Evolutionary conservation across 2,797 vertebrate species (phyloP).

Genomic region (Triplophysa bombifrons): DNA sequence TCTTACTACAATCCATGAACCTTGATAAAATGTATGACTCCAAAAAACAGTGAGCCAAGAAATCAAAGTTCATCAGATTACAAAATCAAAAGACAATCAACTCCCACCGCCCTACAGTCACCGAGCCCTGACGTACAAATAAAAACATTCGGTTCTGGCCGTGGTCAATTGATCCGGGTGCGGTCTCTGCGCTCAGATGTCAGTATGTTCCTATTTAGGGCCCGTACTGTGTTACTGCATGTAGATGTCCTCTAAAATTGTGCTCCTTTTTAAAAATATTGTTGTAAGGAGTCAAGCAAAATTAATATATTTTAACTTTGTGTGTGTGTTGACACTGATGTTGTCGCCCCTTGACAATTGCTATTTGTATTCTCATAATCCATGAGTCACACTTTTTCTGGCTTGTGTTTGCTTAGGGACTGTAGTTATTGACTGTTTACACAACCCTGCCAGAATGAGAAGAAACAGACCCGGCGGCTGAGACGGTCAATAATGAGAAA

Average conservation of each 20-base stretch:
- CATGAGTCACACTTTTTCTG: conserved; percentile 27
- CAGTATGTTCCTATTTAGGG: conserved; percentile 51
- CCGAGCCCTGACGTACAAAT: conserved; percentile 18
- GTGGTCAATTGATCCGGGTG: conserved; percentile 52
- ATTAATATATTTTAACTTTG: too few relatives aligned
- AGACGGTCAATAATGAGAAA: neutral
- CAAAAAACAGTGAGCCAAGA: neutral
- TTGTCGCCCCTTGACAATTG: conserved; percentile 10
- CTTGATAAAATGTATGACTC: neutral
- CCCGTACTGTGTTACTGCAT: conserved; percentile 21
- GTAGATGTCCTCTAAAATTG: conserved; percentile 22
- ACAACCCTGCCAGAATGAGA: conserved; percentile 9
- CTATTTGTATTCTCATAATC: conserved; percentile 31
- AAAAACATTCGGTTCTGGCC: conserved; percentile 29
- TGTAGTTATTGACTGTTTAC: conserved; percentile 23
- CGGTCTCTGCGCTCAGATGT: conserved; percentile 44
- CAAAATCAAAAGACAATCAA: conserved; percentile 1
- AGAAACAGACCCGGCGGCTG: neutral
- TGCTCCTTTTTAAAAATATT: conserved; percentile 5
- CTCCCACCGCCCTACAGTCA: neutral
- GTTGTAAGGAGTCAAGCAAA: neutral
- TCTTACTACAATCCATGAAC: neutral
- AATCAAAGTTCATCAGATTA: conserved; percentile 5
- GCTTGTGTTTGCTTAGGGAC: conserved; percentile 9
- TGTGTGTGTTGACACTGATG: neutral